Evolutionary conservation across 2,113 vertebrate species (phyloP).

Genomic region (Pelusios castaneus): DNA sequence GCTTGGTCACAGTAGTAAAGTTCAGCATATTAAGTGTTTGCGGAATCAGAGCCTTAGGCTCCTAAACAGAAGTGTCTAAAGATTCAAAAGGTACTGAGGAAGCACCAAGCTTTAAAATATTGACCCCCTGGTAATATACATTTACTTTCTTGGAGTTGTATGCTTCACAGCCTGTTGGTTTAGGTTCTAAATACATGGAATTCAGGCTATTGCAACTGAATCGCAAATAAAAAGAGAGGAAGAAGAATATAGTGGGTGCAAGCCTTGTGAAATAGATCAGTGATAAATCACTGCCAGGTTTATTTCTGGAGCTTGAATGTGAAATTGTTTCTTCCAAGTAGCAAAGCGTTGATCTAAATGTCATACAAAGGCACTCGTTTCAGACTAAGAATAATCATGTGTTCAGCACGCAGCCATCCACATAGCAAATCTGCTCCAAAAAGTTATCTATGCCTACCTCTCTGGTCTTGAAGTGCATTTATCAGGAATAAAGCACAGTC

Average conservation of each 20-base stretch:
- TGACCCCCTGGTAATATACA: neutral
- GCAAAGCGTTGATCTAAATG: conserved; percentile 16
- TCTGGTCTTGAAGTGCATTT: neutral
- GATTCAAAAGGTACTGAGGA: neutral
- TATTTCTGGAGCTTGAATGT: conserved; percentile 25
- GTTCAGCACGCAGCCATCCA: neutral
- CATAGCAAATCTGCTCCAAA: neutral
- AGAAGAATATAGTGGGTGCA: neutral
- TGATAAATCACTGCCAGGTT: neutral
- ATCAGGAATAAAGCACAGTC: neutral
- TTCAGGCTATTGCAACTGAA: neutral
- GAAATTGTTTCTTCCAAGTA: conserved; percentile 22
- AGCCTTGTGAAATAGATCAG: conserved; percentile 2
- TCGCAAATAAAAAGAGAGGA: neutral
- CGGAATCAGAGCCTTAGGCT: neutral
- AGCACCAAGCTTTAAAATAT: neutral
- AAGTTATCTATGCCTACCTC: neutral
- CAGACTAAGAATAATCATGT: neutral
- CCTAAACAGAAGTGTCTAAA: neutral
- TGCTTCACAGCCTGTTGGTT: neutral
- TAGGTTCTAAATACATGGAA: neutral
- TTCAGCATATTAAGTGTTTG: neutral
- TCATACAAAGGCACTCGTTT: neutral
- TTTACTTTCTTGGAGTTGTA: neutral
- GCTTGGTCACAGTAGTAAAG: neutral